Evolutionary conservation across 2,797 vertebrate genomes (phyloP), one percentile per base, ranked within the genome.

Genomic region (Philypnodon macrostomus): DNA sequence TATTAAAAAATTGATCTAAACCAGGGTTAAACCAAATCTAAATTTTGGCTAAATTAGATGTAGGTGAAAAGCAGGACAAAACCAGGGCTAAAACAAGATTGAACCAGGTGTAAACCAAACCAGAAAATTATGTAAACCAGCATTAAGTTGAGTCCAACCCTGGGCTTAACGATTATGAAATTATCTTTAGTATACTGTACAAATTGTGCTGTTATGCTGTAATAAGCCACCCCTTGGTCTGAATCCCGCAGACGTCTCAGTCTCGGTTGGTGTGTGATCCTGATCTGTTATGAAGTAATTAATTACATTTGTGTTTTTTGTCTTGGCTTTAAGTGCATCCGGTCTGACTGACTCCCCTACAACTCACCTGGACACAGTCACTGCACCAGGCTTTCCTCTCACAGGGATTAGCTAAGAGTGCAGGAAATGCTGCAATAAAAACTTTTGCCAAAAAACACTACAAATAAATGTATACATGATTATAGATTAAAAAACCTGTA

Each of bases 391-490:
- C 67, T 80, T 75, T 69, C 32, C 62, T 79, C 55, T 56, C 7
- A 67, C 58, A 18, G 52, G 26, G 75, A 84, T 81, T 45, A 76
- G 84, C 85, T 83, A 79, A 89, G 73, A 34, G 34, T 21, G 77
- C 76, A 78, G 61, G 63, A 84, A 74, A 75, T 56, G 48, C 77
- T 83, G 81, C 79, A 78, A 75, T 65, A 60, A 77, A 78, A 77
- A 70, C 59, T 14, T 56, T 69, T 57, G 56, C 35, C 15, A 16
- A 72, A 73, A n/a, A 73, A 77, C 53, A 59, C 45, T 48, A 38
- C 46, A 62, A 37, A 42, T 51, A 18, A 79, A 65, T 42, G 29
- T 47, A 50, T 47, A 11, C 31, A 31, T n/a, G 19, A n/a, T n/a
- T n/a, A n/a, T n/a, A n/a, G n/a, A n/a, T n/a, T n/a, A n/a, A n/a